Evolutionary conservation across 2,888 invertebrate species (phyloP), one percentile per base, ranked within the genome.

Genomic region (Craniophora ligustri): DNA sequence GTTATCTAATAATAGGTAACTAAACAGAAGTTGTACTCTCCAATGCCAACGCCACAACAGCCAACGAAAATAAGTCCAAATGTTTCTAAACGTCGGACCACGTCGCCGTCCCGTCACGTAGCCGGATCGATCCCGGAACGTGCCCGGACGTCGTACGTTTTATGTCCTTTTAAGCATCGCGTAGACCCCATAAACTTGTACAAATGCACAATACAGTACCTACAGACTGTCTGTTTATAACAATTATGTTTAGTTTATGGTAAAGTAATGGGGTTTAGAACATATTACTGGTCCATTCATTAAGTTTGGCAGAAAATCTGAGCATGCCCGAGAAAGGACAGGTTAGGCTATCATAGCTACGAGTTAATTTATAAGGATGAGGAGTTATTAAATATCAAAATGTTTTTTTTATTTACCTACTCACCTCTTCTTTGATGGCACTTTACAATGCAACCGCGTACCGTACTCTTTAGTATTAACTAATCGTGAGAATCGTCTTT

Each of bases 91-190:
- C 62, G 21, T 28, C 16, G 41, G 42, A 26, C 31, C 47, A 49
- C 61, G 60, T 56, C 31, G 26, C 50, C 38, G 65, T 57, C 75
- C 74, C 79, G 78, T 56, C 56, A 51, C 68, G 50, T 54, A 61
- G 34, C 47, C 61, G 51, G 71, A 75, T 78, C 76, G 79, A 72
- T 72, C 63, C 70, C 53, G 62, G 59, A 42, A 75, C 82, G 82
- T 75, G 77, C 74, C 65, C 62, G 67, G 63, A 44, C 67, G 40
- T 35, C 31, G 49, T 65, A 63, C 68, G 62, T 65, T 72, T 75
- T 75, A 72, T 53, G 57, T 30, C 56, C 42, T 40, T 65, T 67
- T 65, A 68, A 72, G 62, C 56, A 55, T 57, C 62, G 57, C 55
- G 59, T 65, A 65, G 38, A 30, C 47, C 51, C 49, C 56, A 53